These are phyloP conservation scores for Polydrusus pterygomalis DNA, from an alignment of 2,888 invertebrate genomes.

Conservation along the genomic window DNA sequence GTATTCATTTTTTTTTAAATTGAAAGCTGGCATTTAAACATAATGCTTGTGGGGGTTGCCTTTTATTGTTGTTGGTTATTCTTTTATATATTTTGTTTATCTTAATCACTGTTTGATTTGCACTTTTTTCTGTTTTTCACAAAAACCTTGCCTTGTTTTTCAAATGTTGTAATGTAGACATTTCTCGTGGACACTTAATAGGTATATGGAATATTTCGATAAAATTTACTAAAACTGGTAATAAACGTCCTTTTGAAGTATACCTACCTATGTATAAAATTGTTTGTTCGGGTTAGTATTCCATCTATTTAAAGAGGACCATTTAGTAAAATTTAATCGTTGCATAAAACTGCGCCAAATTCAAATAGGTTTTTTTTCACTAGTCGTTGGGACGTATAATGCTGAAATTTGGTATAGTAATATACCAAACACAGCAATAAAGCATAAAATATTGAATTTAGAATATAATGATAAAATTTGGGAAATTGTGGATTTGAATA, in stretches of 20 bases:
- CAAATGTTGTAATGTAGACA: not conserved
- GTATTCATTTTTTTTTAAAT: not conserved
- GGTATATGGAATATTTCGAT: not conserved
- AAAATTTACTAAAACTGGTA: not conserved
- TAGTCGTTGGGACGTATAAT: no score
- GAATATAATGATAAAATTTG: no score
- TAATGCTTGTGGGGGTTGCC: not conserved
- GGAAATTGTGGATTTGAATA: no score
- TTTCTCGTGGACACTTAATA: not conserved
- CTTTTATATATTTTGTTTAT: slow-evolving; percentile 7
- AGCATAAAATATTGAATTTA: no score
- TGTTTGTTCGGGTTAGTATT: not conserved
- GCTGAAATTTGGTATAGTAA: no score
- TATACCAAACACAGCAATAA: no score
- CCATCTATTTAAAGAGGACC: not conserved
- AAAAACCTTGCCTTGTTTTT: slow-evolving; percentile 5
- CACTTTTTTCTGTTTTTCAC: not conserved
- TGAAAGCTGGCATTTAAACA: not conserved
- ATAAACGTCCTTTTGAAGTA: no score
- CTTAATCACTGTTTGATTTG: slow-evolving; percentile 10
- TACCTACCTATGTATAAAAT: not conserved
- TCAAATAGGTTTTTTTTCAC: no score
- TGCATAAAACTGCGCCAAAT: not conserved
- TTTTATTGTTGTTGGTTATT: not conserved
- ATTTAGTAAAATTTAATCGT: not conserved